These are phyloP conservation scores for Calyptomena viridis DNA, from an alignment of 2,113 vertebrate species.

Conservation along the genomic window DNA sequence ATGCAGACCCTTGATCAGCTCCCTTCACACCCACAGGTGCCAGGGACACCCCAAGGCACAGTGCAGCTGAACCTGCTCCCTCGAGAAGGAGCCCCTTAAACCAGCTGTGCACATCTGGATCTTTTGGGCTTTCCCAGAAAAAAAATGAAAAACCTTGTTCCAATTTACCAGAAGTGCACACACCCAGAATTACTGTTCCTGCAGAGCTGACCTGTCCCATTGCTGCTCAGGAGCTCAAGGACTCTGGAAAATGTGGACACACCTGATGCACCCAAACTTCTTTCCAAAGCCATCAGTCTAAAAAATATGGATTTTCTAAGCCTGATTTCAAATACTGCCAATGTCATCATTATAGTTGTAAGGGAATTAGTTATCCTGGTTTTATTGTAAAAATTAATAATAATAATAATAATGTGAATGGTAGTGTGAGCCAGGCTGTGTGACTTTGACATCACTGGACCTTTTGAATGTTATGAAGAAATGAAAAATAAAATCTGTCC, in stretches of 20 bases:
- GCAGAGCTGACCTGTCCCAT: not conserved
- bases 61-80: not conserved
- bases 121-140: not conserved
- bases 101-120: not conserved
- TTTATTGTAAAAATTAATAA: not conserved
- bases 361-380: not conserved
- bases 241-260: not conserved
- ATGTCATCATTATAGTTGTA: too few species aligned
- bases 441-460: not conserved
- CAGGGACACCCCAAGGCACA: not conserved
- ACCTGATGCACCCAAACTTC: not conserved
- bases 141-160: not conserved
- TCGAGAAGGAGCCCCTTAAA: not conserved
- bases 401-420: not conserved
- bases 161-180: not conserved
- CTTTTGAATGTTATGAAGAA: not conserved
- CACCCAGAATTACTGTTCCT: not conserved
- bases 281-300: not conserved
- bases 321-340: not conserved
- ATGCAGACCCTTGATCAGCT: not conserved
- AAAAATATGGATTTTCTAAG: not conserved
- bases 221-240: not conserved
- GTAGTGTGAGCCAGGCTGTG: not conserved
- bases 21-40: not conserved
- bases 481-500: not conserved